Evolutionary conservation across 1,140 invertebrate species (phyloP).

Genomic region (Solenopsis invicta): DNA sequence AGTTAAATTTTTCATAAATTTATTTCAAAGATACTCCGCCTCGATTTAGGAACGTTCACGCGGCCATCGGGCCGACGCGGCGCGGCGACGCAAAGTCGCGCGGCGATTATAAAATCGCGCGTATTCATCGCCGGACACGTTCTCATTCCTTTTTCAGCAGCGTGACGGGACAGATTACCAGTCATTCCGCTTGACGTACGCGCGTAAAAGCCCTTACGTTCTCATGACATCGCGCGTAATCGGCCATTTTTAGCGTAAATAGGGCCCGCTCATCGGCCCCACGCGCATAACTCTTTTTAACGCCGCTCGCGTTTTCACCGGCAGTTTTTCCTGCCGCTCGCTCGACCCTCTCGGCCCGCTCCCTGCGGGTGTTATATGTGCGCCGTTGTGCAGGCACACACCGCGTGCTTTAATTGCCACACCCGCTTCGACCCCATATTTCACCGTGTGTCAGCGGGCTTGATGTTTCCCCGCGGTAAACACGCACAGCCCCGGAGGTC

Average conservation of each 20-base stretch:
- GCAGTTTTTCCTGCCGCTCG: slow-evolving; percentile 41
- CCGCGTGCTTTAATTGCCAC: slow-evolving; percentile 72
- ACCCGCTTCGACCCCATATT: slow-evolving; percentile 77
- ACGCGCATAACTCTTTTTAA: slow-evolving; percentile 69
- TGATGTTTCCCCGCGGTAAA: slow-evolving; percentile 76
- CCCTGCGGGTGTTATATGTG: neutral
- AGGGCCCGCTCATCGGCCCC: slow-evolving; percentile 64
- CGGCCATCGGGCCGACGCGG: neutral
- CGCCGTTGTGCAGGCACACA: neutral
- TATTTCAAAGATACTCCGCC: neutral
- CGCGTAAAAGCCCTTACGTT: slow-evolving; percentile 40
- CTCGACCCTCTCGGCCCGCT: slow-evolving; percentile 12
- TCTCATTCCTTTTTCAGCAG: slow-evolving; percentile 3
- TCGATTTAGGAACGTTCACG: neutral
- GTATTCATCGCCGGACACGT: slow-evolving; percentile 10
- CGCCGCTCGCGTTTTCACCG: slow-evolving; percentile 54
- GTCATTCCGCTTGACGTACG: slow-evolving; percentile 29
- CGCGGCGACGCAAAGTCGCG: neutral
- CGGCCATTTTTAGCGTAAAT: slow-evolving; percentile 52
- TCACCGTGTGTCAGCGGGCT: slow-evolving; percentile 76
- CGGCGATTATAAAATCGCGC: slow-evolving; percentile 24
- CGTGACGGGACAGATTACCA: slow-evolving; percentile 37
- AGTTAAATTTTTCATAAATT: neutral
- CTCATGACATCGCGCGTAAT: slow-evolving; percentile 51
- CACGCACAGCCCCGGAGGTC: slow-evolving; percentile 67